These are phyloP conservation scores for Patagioenas fasciata DNA, from an alignment of 2,113 vertebrate species.

Conservation along the genomic window DNA sequence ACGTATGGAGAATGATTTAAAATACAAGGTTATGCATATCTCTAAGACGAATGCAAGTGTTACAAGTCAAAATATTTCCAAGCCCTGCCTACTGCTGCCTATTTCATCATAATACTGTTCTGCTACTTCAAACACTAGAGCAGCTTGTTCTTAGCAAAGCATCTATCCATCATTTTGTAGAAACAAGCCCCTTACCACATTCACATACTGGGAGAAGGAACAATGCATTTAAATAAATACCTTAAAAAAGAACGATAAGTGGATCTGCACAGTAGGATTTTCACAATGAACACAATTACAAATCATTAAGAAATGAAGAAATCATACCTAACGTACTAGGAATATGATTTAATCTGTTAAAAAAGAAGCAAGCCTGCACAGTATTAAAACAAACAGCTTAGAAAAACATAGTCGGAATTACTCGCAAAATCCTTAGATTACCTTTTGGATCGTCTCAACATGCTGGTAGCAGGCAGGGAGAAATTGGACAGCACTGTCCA, in stretches of 20 bases:
- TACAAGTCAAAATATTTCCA: conserved; percentile 50
- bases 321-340: neutral
- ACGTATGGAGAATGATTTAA: neutral
- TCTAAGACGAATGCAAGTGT: neutral
- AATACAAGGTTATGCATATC: neutral
- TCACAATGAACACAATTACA: conserved; percentile 10
- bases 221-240: conserved; percentile 27
- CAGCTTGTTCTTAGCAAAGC: neutral
- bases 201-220: neutral
- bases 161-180: conserved; percentile 20
- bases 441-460: conserved; percentile 90
- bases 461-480: conserved; percentile 86
- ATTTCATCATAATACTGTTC: neutral
- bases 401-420: conserved; percentile 18
- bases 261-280: neutral
- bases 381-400: conserved; percentile 23
- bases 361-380: neutral
- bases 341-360: neutral
- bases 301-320: conserved; percentile 17
- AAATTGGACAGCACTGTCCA: conserved; percentile 92
- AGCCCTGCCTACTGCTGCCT: conserved; percentile 39
- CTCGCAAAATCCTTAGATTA: conserved; percentile 70
- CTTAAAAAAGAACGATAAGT: neutral
- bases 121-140: conserved; percentile 24
- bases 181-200: neutral